Conservation (phyloP, 2,113 vertebrate species). For the Cavia aperea region DNA sequence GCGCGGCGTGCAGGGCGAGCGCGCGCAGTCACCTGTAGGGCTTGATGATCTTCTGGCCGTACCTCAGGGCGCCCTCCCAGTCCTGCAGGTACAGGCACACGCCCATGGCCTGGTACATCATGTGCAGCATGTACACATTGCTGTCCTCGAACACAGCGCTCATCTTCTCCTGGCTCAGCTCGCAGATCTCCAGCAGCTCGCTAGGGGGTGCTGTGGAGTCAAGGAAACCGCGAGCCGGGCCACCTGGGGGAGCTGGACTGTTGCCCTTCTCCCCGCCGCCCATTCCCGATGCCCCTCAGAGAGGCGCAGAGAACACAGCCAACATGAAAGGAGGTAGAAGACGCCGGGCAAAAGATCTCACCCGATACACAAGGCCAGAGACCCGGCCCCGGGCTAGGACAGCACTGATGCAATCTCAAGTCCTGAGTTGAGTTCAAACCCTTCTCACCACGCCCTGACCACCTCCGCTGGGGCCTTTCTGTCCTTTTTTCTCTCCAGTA, state of each 20-base stretch:
- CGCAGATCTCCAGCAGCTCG: conserved; percentile 94
- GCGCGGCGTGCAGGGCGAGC: neutral
- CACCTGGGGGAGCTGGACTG: neutral
- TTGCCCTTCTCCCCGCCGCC: too few species aligned
- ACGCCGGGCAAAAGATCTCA: neutral
- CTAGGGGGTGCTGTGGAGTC: conserved; percentile 84
- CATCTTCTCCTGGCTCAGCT: conserved; percentile 94
- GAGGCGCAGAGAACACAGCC: neutral
- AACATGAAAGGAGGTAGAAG: neutral
- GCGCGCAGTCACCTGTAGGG: conserved; percentile 84
- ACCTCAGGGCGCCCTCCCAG: conserved; percentile 84
- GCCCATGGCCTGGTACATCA: conserved; percentile 99
- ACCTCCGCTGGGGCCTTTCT: too few species aligned
- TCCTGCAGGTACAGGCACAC: conserved; percentile 89
- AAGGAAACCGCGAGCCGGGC: conserved; percentile 72
- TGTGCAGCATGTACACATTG: conserved; percentile 95
- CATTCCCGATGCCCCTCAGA: neutral
- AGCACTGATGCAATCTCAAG: neutral
- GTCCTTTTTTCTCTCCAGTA: neutral
- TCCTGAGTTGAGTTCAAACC: neutral
- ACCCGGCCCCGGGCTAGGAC: neutral
- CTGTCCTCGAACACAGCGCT: conserved; percentile 85
- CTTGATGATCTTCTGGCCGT: conserved; percentile 90
- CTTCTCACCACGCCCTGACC: neutral
- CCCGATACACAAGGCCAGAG: too few species aligned